Evolutionary conservation across 2,888 invertebrate genomes (phyloP), one percentile per base, ranked within the genome.

Genomic region (Dendrolimus houi): DNA sequence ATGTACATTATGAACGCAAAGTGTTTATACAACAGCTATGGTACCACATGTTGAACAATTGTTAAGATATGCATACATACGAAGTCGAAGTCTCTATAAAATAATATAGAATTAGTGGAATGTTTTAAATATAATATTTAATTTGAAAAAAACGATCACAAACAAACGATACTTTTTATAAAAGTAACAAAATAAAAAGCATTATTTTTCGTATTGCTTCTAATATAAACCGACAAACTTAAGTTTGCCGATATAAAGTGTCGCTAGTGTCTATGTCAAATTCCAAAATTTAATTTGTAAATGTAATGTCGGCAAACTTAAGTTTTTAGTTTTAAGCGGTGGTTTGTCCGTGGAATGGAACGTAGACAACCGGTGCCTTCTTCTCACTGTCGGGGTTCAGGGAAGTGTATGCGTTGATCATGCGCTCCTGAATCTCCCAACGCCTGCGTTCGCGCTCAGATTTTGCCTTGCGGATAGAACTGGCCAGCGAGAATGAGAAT

Each of bases 401-500:
- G 1, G 84, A 84, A 8, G 88, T 88, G 77, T 89, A 85, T 1
- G 88, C 84, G 63, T 90, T 92, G 61, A 92, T 86, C 66, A 93
- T 85, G 52, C 91, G 91, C 64, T 93, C 92, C 63, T 93, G 91
- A 60, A 93, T 88, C 79, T 95, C 94, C 93, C 94, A 94, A 56
- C 93, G 92, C 56, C 94, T 92, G 58, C 94, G 93, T 71, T 94
- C 94, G 52, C 94, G 93, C 67, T 95, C 93, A 0, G 93, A 93
- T 79, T 96, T 96, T 60, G 95, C 93, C 62, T 93, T 93, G 60
- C 96, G 94, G 74, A 98, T 95, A 2, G 96, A 95, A 75, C 95
- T 94, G 59, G 97, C 97, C 80, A 98, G 87, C 86, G 96, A 96
- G 81, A 96, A 96, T 1, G 98, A 96, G 77, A 98, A 97, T 62